Base-by-base conservation (phyloP, 2,113 vertebrate species). In the Pardalotus punctatus region DNA sequence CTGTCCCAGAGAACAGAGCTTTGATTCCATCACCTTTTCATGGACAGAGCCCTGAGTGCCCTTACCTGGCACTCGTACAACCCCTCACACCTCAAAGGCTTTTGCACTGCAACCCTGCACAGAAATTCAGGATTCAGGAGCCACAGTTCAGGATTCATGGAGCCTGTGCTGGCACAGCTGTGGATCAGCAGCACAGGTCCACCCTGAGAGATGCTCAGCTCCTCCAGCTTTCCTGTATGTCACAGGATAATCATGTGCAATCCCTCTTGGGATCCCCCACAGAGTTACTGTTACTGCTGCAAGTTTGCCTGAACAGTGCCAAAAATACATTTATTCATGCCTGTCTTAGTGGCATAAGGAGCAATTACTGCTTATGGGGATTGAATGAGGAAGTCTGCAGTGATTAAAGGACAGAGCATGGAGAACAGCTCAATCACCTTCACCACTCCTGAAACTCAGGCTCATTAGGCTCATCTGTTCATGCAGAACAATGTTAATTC, bases 381-480 rank as follows among this genome's bases (percentile, higher is more conserved):
- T 9, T n/a, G 36, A 92, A 48, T 13, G 48, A 76, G 31, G 56
- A 91, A 58, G 50, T 57, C 83, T 95, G 91, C 35, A 56, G 66
- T 90, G 66, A 94, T 88, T 90, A 93, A 95, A 94, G 84, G 90
- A 77, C 74, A 62, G 4, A 61, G 62, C 60, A 82, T 14, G 35
- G 90, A 85, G 87, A 91, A 73, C 62, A 93, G 79, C 78, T 94
- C 17, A 1, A 96, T 88, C 93, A 94, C 86, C 91, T 87, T 93
- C 84, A 90, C 66, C 57, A 10, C 57, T 93, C n/a, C 42, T 74
- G 82, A 66, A 92, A 80, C 56, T 92, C 64, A 40, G 90, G 62
- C 94, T 96, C 84, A 93, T 96, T 94, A 96, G 70, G 58, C 82
- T 95, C 90, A 90, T 83, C 78, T 95, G 50, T n/a, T 82, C 87